Conservation (phyloP, 2,797 vertebrate genomes). For the Argyrosomus regius region DNA sequence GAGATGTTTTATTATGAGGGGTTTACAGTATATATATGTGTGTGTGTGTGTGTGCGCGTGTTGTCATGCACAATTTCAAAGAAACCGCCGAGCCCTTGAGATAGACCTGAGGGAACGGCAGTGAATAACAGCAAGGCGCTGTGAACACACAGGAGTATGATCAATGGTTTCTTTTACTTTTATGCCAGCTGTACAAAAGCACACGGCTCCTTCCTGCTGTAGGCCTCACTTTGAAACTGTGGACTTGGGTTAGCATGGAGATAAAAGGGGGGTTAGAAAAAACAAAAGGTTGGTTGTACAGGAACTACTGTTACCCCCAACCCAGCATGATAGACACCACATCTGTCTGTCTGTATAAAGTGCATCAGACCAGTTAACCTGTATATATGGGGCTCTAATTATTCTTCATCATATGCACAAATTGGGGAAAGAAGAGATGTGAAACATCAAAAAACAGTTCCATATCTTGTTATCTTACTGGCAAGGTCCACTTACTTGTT, state of each 20-base stretch:
- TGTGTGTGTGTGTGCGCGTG: background rate
- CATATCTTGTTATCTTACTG: background rate
- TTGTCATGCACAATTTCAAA: conserved; percentile 41
- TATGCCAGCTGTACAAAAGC: conserved; percentile 46
- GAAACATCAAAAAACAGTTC: background rate
- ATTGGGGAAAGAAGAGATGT: background rate
- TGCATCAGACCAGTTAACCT: background rate
- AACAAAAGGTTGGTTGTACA: conserved; percentile 21
- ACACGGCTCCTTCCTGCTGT: conserved; percentile 47
- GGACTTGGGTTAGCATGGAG: conserved; percentile 42
- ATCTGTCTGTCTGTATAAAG: background rate
- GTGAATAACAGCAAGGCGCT: conserved; percentile 48
- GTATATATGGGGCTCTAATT: background rate
- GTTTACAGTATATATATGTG: background rate
- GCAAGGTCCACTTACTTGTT: background rate
- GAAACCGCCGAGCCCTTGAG: conserved; percentile 31
- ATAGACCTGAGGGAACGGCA: conserved; percentile 42
- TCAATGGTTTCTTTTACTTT: conserved; percentile 68
- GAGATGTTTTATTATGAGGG: conserved; percentile 17
- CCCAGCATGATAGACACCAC: background rate
- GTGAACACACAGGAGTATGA: conserved; percentile 51
- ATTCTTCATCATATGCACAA: background rate
- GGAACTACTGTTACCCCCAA: conserved; percentile 10
- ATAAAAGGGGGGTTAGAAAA: conserved; percentile 36
- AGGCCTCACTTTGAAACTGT: conserved; percentile 63